Base-by-base conservation (phyloP, 2,888 invertebrate species). In the Xestobium rufovillosum region DNA sequence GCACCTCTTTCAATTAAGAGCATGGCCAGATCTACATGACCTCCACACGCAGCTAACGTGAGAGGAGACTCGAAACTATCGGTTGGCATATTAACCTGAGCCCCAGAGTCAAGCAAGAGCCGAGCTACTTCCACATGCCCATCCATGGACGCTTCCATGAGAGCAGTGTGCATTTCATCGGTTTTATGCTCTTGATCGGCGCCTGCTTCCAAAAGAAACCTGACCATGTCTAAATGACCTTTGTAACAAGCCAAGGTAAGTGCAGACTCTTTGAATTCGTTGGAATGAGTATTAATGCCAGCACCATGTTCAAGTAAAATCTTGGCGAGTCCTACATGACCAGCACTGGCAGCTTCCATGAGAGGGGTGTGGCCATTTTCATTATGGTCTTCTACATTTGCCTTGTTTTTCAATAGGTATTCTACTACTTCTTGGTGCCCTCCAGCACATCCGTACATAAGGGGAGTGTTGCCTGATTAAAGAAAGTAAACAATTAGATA, bases 111-210 rank as follows among this genome's bases (percentile, higher is more conserved):
- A 11, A 98, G 70, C 47, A 98, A 73, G 45, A 97, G 72, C 51
- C 91, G 73, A 16, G n/a, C n/a, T 10, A 17, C 12, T 19, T 10
- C 17, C 9, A 17, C 16, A 62, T 98, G 97, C 0, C 98, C 97
- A 66, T 98, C 97, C 97, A 98, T 98, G 42, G 95, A 94, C 34
- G 97, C 97, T 68, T 98, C 97, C 96, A 98, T 97, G 28, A 98
- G 72, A 28, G 97, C 97, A 14, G 97, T 97, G 68, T 98, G 97
- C 95, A 98, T 95, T 71, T 98, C 98, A 65, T 97, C 96, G 4
- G 96, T 96, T 73, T 96, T 96, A 72, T 96, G 96, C 68, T 96
- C 95, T 26, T 94, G 78, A 68, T 96, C 95, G 11, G 95, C 95
- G 43, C 96, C 96, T 31, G 94, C 95, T 56, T 89, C 90, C 49